These are phyloP conservation scores for Hippocampus comes DNA, from an alignment of 2,113 vertebrate genomes.

Conservation along the genomic window DNA sequence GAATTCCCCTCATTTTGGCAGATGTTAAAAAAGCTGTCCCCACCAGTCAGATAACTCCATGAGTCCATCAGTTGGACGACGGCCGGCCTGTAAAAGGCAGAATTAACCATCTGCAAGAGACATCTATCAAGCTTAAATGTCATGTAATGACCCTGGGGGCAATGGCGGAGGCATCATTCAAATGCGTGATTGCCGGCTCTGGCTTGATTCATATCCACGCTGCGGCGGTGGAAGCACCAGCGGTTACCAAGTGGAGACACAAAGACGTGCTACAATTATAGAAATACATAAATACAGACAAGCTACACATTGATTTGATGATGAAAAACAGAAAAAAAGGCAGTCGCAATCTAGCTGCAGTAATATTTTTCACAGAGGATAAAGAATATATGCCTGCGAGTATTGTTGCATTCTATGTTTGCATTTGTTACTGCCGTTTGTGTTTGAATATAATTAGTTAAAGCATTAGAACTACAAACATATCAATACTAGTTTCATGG, in stretches of 20 bases:
- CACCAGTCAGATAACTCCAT: slow-evolving; percentile 45
- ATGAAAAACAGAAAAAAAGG: neutral
- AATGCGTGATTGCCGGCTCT: slow-evolving; percentile 33
- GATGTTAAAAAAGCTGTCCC: slow-evolving; percentile 48
- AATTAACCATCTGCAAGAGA: slow-evolving; percentile 60
- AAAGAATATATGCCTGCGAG: neutral
- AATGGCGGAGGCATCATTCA: slow-evolving; percentile 54
- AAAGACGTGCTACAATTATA: neutral
- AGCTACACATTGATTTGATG: neutral
- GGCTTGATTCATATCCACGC: slow-evolving; percentile 58
- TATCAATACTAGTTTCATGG: too few species aligned
- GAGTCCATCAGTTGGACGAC: slow-evolving; percentile 51
- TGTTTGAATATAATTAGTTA: neutral
- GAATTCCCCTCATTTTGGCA: slow-evolving; percentile 29
- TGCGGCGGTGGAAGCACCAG: slow-evolving; percentile 7
- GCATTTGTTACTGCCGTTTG: neutral
- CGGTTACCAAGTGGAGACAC: slow-evolving; percentile 1
- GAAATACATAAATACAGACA: neutral
- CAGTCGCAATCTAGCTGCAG: neutral
- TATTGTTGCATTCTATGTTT: neutral
- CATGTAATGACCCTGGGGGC: slow-evolving; percentile 64
- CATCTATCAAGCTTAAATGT: slow-evolving; percentile 63
- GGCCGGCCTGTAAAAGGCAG: slow-evolving; percentile 45
- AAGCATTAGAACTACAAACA: too few species aligned
- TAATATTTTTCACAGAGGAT: neutral